These are phyloP conservation scores for Lycodopsis pacificus DNA, from an alignment of 2,797 vertebrate species.

Conservation along the genomic window DNA sequence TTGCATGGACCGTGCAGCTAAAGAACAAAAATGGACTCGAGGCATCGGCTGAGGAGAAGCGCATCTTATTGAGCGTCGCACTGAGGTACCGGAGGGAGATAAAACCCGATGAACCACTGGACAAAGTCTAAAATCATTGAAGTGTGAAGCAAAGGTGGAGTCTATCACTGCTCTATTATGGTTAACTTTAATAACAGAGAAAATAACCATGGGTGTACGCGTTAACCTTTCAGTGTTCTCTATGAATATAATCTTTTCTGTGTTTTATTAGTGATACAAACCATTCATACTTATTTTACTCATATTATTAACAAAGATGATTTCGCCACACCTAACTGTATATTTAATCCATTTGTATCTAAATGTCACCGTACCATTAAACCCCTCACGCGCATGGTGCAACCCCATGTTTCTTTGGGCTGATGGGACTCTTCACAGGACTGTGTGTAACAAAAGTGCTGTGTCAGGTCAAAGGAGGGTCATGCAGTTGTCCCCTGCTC, in stretches of 20 bases:
- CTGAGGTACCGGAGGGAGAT: constrained; percentile 1
- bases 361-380: not conserved
- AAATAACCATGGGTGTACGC: not conserved
- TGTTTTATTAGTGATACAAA: not conserved
- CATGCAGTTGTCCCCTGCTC: not conserved
- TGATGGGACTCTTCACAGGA: not conserved
- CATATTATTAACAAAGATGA: not conserved
- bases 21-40: not conserved
- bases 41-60: not conserved
- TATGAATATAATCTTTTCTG: not conserved
- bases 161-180: not conserved
- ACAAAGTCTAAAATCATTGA: not conserved
- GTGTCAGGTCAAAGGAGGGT: not conserved
- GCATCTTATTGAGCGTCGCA: not conserved
- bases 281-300: not conserved
- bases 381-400: not conserved
- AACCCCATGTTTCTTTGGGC: not conserved
- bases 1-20: not conserved
- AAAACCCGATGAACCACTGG: constrained; percentile 12
- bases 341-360: not conserved
- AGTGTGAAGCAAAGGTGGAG: constrained; percentile 1
- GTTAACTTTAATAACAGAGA: not conserved
- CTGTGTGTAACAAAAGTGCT: not conserved
- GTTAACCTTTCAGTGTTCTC: not conserved
- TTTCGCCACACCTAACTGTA: not conserved